phyloP scores from a whole-genome alignment of 2,113 vertebrate genomes.

The Camelus bactrianus region DNA sequence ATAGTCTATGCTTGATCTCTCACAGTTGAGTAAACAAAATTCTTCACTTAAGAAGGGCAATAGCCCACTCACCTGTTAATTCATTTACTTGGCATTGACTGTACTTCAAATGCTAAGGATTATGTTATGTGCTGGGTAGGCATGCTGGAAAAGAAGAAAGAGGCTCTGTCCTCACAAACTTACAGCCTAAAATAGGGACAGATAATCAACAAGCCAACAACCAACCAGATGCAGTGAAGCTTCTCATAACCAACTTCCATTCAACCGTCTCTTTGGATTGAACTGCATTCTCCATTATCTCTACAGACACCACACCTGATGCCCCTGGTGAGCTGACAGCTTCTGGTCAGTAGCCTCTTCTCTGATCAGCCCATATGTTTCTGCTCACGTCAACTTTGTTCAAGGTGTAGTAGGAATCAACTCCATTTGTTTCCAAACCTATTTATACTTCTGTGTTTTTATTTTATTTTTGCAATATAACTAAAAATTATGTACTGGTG shows the following conservation, averaged over 20 bases:
- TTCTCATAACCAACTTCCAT: neutral
- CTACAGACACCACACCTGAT: neutral
- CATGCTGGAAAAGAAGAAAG: neutral
- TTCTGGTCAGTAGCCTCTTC: neutral
- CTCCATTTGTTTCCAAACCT: constrained; percentile 8
- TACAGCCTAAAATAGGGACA: neutral
- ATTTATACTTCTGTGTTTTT: neutral
- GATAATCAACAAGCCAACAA: neutral
- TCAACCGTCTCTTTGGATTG: neutral
- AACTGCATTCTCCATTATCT: neutral
- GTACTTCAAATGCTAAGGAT: neutral
- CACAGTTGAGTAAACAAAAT: neutral
- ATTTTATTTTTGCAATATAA: neutral
- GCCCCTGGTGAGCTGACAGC: neutral
- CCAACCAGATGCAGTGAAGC: neutral
- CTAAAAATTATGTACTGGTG: neutral
- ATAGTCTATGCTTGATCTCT: neutral
- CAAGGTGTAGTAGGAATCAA: neutral
- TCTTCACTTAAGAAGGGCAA: neutral
- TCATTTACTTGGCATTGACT: neutral
- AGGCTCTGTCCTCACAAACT: neutral
- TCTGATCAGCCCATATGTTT: neutral
- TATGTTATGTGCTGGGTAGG: neutral
- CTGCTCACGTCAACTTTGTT: neutral
- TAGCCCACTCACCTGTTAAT: neutral